Evolutionary conservation across 2,113 vertebrate species (phyloP), one percentile per base, ranked within the genome.

Genomic region (Muntiacus reevesi): DNA sequence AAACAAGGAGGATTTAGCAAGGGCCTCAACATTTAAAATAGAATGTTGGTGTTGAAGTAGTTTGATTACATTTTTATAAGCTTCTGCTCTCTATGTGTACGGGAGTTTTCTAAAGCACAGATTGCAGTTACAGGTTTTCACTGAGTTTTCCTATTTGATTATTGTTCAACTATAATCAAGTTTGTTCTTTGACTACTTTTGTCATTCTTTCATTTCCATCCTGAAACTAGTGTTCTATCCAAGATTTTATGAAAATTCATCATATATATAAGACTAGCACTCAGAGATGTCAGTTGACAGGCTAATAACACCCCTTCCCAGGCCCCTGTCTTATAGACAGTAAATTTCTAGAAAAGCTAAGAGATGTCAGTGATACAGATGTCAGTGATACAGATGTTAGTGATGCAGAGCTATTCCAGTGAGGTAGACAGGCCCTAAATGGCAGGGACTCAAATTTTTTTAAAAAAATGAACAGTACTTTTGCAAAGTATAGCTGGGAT

Each of bases 141-240:
- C 9, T 47, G 45, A 33, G 81, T 95, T 94, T 71, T 36, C 52
- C 17, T 28, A 5, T 85, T 78, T 92, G 50, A 55, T 90, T 92
- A 57, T 84, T 95, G 45, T 92, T 64, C 59, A 84, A 85, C 33
- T 81, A 3, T 87, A 74, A 82, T 82, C 15, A 91, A 57, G 40
- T 82, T 95, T 92, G 45, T 90, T 93, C 52, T 54, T 84, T 45
- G 40, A 92, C 27, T 71, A 27, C 1, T 25, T 23, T 90, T 92
- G 27, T 60, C 17, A 33, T 83, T 95, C n/a, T 87, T 89, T 97
- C 54, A 86, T 88, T 96, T 47, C 30, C 36, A 30, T 96, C 95
- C 28, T 95, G 67, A 93, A 92, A 85, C 60, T 92, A 59, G 83
- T 64, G 28, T 67, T 85, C 27, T 93, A 13, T 78, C 54, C 55